These are phyloP conservation scores for Sebastes jordani DNA, from an alignment of 2,797 vertebrate species.

Conservation along the genomic window DNA sequence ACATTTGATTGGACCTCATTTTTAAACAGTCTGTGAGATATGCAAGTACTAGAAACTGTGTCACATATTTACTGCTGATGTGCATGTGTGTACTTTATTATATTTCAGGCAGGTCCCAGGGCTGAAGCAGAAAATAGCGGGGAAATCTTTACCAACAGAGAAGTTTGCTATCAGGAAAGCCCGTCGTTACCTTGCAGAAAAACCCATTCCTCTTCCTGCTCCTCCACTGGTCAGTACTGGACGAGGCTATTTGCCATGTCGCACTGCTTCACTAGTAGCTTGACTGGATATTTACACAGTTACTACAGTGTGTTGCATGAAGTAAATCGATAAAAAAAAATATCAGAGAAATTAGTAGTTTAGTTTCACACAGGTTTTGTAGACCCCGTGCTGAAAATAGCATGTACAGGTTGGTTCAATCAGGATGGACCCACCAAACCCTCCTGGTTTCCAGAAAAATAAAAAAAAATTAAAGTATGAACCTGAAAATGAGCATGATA, in stretches of 20 bases:
- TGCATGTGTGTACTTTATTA: not conserved
- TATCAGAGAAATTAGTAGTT: not conserved
- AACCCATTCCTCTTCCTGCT: conserved; percentile 86
- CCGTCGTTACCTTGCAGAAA: conserved; percentile 89
- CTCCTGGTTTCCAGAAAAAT: not conserved
- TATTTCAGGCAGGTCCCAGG: conserved; percentile 88
- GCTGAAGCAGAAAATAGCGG: conserved; percentile 97
- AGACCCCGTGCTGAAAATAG: not conserved
- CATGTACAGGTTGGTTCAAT: not conserved
- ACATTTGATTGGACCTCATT: not conserved
- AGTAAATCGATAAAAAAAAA: not conserved
- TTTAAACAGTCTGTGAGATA: not conserved
- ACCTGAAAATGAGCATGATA: too few species aligned
- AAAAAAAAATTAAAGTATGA: too few species aligned
- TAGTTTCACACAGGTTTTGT: not conserved
- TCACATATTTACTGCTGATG: not conserved
- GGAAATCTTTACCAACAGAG: conserved; percentile 96
- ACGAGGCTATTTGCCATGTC: not conserved
- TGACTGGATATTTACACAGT: not conserved
- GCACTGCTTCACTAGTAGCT: not conserved
- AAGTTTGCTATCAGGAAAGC: conserved; percentile 98
- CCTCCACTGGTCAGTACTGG: conserved; percentile 89
- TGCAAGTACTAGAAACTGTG: not conserved
- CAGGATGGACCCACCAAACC: not conserved
- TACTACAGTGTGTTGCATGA: not conserved